Evolutionary conservation across 2,113 vertebrate species (phyloP).

Genomic region (Plotosus lineatus): DNA sequence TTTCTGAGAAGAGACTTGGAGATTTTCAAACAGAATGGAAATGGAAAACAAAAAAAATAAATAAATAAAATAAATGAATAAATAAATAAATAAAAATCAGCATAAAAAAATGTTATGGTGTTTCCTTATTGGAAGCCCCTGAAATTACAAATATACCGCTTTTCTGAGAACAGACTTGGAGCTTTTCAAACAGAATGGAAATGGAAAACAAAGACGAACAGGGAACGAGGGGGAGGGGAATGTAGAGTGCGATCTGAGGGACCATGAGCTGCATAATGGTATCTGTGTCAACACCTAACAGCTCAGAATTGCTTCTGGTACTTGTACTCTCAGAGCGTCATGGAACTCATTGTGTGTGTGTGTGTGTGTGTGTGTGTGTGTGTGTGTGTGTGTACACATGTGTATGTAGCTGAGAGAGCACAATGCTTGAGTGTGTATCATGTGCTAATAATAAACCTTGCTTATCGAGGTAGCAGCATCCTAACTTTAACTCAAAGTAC

Average conservation of each 20-base stretch:
- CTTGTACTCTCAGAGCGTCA: slow-evolving; percentile 58
- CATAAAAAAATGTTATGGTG: slow-evolving; percentile 1
- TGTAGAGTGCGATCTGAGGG: slow-evolving; percentile 48
- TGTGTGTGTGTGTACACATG: background rate
- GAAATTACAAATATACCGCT: slow-evolving; percentile 31
- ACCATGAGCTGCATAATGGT: slow-evolving; percentile 45
- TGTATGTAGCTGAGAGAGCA: background rate
- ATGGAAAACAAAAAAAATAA: slow-evolving; percentile 28
- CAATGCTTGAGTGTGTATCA: slow-evolving; percentile 20
- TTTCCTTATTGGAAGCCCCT: background rate
- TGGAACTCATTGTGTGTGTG: slow-evolving; percentile 39
- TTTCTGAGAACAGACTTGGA: slow-evolving; percentile 28
- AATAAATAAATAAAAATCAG: background rate
- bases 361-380: slow-evolving; percentile 21
- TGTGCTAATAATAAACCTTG: slow-evolving; percentile 32
- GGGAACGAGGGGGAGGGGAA: background rate
- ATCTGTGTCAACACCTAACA: slow-evolving; percentile 51
- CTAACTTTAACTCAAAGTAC: background rate
- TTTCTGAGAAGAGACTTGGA: slow-evolving; percentile 28
- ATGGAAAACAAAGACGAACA: slow-evolving; percentile 31
- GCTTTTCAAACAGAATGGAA: slow-evolving; percentile 2
- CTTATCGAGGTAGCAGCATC: background rate
- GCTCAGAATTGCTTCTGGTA: slow-evolving; percentile 45
- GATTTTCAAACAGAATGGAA: slow-evolving; percentile 1
- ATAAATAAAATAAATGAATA: no score